These are phyloP conservation scores for Aphis craccivora DNA, from an alignment of 1,140 invertebrate genomes.

Conservation along the genomic window DNA sequence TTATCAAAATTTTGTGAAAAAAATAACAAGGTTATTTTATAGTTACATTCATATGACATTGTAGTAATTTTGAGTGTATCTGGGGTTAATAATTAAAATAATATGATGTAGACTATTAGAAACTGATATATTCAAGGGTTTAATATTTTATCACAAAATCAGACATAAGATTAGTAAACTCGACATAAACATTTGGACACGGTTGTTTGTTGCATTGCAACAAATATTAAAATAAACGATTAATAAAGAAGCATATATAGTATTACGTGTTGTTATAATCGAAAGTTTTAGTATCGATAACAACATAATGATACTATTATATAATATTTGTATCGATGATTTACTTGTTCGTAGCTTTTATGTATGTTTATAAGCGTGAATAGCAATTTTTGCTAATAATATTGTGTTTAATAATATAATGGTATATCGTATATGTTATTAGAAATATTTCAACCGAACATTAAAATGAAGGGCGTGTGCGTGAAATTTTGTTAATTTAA, in stretches of 20 bases:
- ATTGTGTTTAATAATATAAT: not conserved
- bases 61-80: not conserved
- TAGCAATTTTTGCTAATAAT: not conserved
- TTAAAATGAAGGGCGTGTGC: not conserved
- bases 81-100: not conserved
- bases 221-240: not conserved
- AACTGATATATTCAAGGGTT: not conserved
- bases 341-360: not conserved
- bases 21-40: no score
- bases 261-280: not conserved
- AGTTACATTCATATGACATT: no score
- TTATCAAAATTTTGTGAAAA: no score
- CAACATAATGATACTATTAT: not conserved
- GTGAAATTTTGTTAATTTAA: not conserved
- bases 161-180: not conserved
- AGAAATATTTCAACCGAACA: not conserved
- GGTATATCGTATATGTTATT: not conserved
- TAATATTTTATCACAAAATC: not conserved
- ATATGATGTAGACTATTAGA: not conserved
- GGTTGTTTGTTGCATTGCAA: no score
- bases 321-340: not conserved
- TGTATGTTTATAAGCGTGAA: no score
- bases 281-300: not conserved
- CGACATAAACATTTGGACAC: not conserved
- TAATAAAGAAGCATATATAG: not conserved